Conservation (phyloP, 2,797 vertebrate genomes). For the Gouania willdenowi region DNA sequence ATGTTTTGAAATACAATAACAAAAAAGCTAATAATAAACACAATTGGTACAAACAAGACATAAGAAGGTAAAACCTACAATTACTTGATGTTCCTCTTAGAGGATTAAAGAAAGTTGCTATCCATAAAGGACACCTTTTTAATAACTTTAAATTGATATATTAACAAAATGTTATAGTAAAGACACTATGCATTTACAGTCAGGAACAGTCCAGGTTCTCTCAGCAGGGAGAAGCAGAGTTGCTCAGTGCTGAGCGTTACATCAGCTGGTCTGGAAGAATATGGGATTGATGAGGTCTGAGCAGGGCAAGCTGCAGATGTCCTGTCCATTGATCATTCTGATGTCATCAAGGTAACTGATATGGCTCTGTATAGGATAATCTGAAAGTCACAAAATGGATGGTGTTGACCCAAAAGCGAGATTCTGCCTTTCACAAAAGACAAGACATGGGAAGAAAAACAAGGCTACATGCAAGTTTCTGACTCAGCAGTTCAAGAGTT, state of each 20-base stretch:
- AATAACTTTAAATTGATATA: constrained; percentile 61
- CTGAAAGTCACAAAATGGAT: too few relatives aligned
- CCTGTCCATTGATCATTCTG: constrained; percentile 32
- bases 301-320: constrained; percentile 38
- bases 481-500: too few relatives aligned
- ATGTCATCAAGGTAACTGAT: constrained; percentile 49
- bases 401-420: too few relatives aligned
- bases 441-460: too few relatives aligned
- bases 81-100: constrained; percentile 13
- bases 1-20: constrained; percentile 25
- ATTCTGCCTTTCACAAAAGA: too few relatives aligned
- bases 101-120: constrained; percentile 22
- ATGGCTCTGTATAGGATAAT: constrained; percentile 43
- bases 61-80: constrained; percentile 9
- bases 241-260: constrained; percentile 19
- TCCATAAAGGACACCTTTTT: constrained; percentile 27
- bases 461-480: too few relatives aligned
- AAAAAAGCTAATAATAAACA: constrained; percentile 18
- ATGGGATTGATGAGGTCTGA: constrained; percentile 12
- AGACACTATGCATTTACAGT: constrained; percentile 53
- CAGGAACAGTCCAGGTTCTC: constrained; percentile 35
- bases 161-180: constrained; percentile 63
- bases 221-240: constrained; percentile 3
- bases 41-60: constrained; percentile 25
- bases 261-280: constrained; percentile 36